phyloP scores from a whole-genome alignment of 2,113 vertebrate species.

The Camarhynchus parvulus region DNA sequence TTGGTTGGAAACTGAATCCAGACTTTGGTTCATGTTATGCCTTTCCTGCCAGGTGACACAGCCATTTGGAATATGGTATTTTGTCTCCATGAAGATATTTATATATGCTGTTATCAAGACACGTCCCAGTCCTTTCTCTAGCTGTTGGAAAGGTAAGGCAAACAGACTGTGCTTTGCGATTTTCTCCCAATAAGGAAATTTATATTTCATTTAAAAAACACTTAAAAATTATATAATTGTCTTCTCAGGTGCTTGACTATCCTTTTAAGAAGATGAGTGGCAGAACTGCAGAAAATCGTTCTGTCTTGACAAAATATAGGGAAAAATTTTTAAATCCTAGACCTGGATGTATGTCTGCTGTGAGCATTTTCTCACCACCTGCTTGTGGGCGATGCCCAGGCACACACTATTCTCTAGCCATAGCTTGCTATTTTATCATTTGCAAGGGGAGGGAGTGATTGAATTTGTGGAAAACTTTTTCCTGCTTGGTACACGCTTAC shows the following conservation, averaged over 20 bases:
- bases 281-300: background rate
- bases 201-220: background rate
- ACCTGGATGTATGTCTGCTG: background rate
- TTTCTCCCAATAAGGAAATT: background rate
- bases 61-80: background rate
- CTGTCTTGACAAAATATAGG: background rate
- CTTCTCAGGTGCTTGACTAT: background rate
- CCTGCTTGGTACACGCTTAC: background rate
- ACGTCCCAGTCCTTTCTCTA: background rate
- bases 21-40: background rate
- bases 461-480: background rate
- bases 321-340: background rate
- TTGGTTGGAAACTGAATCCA: background rate
- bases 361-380: background rate
- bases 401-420: fast-evolving
- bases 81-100: background rate
- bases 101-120: background rate
- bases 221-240: background rate
- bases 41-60: slow-evolving; percentile 7
- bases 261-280: background rate
- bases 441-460: background rate
- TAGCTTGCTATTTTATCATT: background rate
- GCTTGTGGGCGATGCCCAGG: fast-evolving
- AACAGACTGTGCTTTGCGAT: background rate
- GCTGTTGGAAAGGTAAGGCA: background rate